A percentile compares a stretch with the other conserved stretches of the same genome.
Conservation (phyloP, 1,140 invertebrate genomes). For the Anagrus nilaparvatae region DNA sequence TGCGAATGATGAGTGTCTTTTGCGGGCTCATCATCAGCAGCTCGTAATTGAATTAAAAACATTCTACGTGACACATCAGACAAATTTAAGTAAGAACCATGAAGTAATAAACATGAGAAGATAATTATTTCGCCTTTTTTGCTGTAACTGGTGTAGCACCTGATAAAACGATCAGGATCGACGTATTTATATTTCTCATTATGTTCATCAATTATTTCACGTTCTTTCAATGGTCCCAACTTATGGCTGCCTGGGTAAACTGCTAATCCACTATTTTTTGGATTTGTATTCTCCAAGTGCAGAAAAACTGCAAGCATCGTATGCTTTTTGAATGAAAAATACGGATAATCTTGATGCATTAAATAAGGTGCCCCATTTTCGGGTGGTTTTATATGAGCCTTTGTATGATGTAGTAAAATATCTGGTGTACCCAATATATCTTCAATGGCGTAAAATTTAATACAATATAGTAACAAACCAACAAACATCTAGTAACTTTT, state of each 20-base stretch:
- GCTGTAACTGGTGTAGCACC: conserved; percentile 43
- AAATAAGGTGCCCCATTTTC: conserved; percentile 51
- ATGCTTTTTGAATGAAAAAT: conserved; percentile 51
- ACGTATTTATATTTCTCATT: conserved; percentile 43
- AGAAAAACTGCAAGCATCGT: conserved; percentile 52
- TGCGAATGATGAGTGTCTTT: conserved; percentile 39
- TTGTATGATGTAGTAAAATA: conserved; percentile 52
- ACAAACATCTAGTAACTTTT: no score
- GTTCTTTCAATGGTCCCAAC: conserved; percentile 46
- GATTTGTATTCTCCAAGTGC: conserved; percentile 47
- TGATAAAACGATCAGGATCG: conserved; percentile 46
- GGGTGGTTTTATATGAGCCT: conserved; percentile 51
- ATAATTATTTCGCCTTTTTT: conserved; percentile 47
- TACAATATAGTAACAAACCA: no score
- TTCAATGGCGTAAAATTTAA: conserved; percentile 49
- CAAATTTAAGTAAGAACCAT: conserved; percentile 49
- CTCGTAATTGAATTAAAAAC: conserved; percentile 47
- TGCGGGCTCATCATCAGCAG: conserved; percentile 45
- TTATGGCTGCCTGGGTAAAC: conserved; percentile 54
- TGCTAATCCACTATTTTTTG: conserved; percentile 50
- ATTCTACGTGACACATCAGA: conserved; percentile 43
- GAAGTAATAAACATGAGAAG: conserved; percentile 51
- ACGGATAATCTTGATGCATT: conserved; percentile 55
- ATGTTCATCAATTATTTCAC: conserved; percentile 27
- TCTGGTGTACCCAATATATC: conserved; percentile 47